phyloP scores from a whole-genome alignment of 2,888 invertebrate species.

The Calameuta pallipes region DNA sequence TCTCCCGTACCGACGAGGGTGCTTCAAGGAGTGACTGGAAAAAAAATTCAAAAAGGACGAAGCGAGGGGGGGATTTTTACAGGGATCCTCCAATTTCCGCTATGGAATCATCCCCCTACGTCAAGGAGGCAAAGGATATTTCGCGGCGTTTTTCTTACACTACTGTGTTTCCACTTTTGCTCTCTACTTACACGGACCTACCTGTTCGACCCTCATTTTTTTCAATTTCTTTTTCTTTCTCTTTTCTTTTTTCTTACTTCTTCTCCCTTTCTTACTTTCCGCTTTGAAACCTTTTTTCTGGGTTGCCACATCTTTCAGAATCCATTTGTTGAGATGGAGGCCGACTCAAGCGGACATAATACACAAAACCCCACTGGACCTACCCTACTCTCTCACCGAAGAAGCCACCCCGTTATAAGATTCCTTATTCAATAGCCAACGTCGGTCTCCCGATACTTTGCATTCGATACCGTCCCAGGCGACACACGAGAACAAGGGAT shows the following conservation, averaged over 20 bases:
- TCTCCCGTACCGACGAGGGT: too few relatives aligned
- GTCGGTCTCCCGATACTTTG: conserved; percentile 31
- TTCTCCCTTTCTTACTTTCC: conserved; percentile 6
- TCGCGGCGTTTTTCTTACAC: not conserved
- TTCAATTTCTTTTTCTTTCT: conserved; percentile 34
- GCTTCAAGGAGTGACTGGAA: too few relatives aligned
- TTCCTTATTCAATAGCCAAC: conserved; percentile 32
- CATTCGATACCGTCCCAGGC: conserved; percentile 22
- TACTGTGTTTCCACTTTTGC: not conserved
- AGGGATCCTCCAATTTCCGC: too few relatives aligned
- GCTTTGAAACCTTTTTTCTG: conserved; percentile 37
- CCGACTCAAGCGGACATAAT: conserved; percentile 46
- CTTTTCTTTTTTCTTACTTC: not conserved
- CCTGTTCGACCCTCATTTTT: conserved; percentile 52
- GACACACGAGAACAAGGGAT: too few relatives aligned
- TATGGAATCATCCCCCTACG: not conserved
- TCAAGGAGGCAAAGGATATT: conserved; percentile 6
- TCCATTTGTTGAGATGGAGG: conserved; percentile 48
- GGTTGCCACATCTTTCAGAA: conserved; percentile 50
- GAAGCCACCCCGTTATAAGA: conserved; percentile 35
- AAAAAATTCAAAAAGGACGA: too few relatives aligned
- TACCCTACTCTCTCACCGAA: conserved; percentile 28
- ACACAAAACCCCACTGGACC: conserved; percentile 28
- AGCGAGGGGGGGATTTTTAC: too few relatives aligned
- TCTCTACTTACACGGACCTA: conserved; percentile 26